phyloP scores from a whole-genome alignment of 1,140 invertebrate genomes.

The Argopecten irradians region DNA sequence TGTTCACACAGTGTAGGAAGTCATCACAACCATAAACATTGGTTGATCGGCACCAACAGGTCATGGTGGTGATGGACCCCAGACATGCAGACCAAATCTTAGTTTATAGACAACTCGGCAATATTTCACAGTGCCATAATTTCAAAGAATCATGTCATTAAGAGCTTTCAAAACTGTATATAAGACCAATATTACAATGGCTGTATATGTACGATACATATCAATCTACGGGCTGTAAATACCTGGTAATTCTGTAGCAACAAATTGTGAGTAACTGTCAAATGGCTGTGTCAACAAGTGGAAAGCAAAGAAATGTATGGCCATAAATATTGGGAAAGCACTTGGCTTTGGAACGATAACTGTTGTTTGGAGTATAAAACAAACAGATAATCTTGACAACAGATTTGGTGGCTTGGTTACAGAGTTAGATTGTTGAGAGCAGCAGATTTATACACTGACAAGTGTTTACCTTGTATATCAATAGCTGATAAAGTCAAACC shows the following conservation, averaged over 20 bases:
- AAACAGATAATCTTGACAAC: background rate
- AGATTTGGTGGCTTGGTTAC: background rate
- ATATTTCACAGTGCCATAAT: background rate
- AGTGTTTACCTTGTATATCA: background rate
- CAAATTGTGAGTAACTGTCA: no score
- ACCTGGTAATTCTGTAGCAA: background rate
- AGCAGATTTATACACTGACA: constrained; percentile 8
- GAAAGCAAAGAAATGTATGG: background rate
- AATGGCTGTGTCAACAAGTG: background rate
- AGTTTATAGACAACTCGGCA: background rate
- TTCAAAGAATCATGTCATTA: background rate
- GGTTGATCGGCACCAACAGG: background rate
- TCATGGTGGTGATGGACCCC: background rate
- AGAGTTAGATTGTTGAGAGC: background rate
- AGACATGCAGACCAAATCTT: background rate
- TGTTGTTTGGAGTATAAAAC: background rate
- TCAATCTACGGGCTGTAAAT: background rate
- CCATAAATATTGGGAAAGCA: constrained; percentile 6
- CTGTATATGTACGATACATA: background rate
- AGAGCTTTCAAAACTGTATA: background rate
- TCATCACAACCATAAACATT: background rate
- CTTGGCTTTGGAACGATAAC: background rate
- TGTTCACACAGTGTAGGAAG: background rate
- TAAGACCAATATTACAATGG: background rate
- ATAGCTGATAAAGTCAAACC: background rate